phyloP scores from a whole-genome alignment of 1,140 invertebrate species.

The Saccostrea cuccullata region DNA sequence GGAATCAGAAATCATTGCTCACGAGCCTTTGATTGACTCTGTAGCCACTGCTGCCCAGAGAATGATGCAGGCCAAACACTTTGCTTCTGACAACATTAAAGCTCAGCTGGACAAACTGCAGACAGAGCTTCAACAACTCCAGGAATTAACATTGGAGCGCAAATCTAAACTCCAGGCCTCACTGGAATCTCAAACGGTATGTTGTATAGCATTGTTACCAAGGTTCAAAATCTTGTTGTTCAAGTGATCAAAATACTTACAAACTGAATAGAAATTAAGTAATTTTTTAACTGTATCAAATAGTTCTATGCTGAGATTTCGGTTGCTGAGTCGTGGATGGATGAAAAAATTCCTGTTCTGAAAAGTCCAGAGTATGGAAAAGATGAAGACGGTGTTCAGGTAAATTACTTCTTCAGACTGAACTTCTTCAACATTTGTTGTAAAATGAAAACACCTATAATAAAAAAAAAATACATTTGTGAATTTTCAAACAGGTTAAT shows the following conservation, averaged over 20 bases:
- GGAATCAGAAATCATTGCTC: conserved; percentile 93
- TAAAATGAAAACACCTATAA: neutral
- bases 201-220: neutral
- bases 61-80: conserved; percentile 95
- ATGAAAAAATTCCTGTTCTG: conserved; percentile 98
- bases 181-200: conserved; percentile 89
- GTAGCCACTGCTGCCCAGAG: conserved; percentile 92
- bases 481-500: conserved; percentile 83
- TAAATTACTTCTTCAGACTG: conserved; percentile 46
- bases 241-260: neutral
- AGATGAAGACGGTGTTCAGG: conserved; percentile 95
- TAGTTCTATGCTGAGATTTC: conserved; percentile 99
- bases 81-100: conserved; percentile 93
- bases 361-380: conserved; percentile 95
- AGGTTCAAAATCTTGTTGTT: neutral
- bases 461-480: neutral
- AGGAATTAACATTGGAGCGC: conserved; percentile 84
- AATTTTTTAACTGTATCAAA: conserved; percentile 52
- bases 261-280: neutral
- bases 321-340: conserved; percentile 99
- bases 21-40: conserved; percentile 93
- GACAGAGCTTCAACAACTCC: conserved; percentile 90
- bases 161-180: conserved; percentile 98
- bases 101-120: conserved; percentile 88
- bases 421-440: neutral